Conservation (phyloP, 2,113 vertebrate species). For the Hypanus sabinus region DNA sequence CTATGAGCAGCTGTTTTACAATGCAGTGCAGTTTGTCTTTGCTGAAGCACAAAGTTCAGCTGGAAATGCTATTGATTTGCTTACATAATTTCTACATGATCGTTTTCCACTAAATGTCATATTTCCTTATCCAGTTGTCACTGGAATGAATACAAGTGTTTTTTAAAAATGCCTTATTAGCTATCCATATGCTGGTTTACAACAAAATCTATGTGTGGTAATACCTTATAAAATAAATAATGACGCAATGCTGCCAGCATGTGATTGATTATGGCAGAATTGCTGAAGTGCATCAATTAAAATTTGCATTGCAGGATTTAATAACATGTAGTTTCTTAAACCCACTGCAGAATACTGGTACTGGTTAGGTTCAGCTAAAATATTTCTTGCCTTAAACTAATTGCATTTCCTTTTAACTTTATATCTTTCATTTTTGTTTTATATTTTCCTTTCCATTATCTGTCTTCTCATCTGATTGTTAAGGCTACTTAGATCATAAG, state of each 20-base stretch:
- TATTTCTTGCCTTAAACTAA: background rate
- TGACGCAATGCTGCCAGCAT: background rate
- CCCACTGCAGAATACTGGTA: background rate
- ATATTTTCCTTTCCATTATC: background rate
- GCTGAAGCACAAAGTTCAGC: conserved; percentile 11
- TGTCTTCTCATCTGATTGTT: background rate
- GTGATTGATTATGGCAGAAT: background rate
- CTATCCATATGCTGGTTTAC: background rate
- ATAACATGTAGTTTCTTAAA: background rate
- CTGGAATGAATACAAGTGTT: background rate
- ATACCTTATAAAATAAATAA: conserved; percentile 7
- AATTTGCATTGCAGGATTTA: background rate
- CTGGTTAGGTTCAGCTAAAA: background rate
- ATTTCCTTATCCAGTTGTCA: conserved; percentile 28
- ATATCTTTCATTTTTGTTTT: background rate
- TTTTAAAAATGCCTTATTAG: background rate
- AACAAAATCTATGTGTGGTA: background rate
- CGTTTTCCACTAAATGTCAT: conserved; percentile 20
- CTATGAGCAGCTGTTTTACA: conserved; percentile 16
- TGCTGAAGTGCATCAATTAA: background rate
- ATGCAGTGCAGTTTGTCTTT: conserved; percentile 23
- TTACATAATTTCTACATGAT: conserved; percentile 19
- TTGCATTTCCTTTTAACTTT: background rate
- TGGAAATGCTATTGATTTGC: conserved; percentile 24
- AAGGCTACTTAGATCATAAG: background rate